phyloP scores from a whole-genome alignment of 2,888 invertebrate species.

The Nomada fabriciana region DNA sequence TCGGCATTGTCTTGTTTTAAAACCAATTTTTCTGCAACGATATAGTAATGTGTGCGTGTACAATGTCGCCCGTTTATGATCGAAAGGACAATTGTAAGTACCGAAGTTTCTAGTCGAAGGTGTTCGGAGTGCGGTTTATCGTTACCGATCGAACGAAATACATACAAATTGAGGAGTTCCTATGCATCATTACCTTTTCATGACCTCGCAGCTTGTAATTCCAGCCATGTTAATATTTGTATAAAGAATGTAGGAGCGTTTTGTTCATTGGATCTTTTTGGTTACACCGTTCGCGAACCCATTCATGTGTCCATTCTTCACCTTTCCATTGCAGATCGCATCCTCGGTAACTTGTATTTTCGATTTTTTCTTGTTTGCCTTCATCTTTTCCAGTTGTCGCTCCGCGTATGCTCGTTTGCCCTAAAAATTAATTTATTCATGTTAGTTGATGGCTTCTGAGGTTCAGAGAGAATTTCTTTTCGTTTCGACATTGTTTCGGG shows the following conservation, averaged over 20 bases:
- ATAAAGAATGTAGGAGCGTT: slow-evolving; percentile 15
- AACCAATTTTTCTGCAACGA: not conserved
- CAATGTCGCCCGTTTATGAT: not conserved
- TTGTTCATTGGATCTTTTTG: slow-evolving; percentile 78
- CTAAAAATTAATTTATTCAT: slow-evolving; percentile 60
- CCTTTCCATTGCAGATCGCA: slow-evolving; percentile 61
- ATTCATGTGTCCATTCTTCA: slow-evolving; percentile 76
- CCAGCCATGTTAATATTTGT: slow-evolving; percentile 6
- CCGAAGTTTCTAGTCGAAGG: slow-evolving; percentile 16
- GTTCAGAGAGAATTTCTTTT: too few relatives aligned
- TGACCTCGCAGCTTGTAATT: slow-evolving; percentile 1
- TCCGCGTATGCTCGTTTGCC: slow-evolving; percentile 81
- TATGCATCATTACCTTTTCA: slow-evolving; percentile 3
- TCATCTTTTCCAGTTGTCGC: slow-evolving; percentile 71
- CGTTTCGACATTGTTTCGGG: too few relatives aligned
- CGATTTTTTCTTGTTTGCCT: slow-evolving; percentile 31
- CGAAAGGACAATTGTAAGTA: slow-evolving; percentile 17
- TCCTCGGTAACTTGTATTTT: slow-evolving; percentile 30
- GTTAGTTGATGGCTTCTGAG: not conserved
- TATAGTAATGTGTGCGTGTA: too few relatives aligned
- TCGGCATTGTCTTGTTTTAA: slow-evolving; percentile 10
- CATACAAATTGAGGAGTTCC: slow-evolving; percentile 1
- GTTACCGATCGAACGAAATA: slow-evolving; percentile 10
- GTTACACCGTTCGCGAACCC: slow-evolving; percentile 78
- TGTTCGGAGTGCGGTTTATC: slow-evolving; percentile 2